phyloP scores from a whole-genome alignment of 2,888 invertebrate genomes.

The Salticus scenicus region DNA sequence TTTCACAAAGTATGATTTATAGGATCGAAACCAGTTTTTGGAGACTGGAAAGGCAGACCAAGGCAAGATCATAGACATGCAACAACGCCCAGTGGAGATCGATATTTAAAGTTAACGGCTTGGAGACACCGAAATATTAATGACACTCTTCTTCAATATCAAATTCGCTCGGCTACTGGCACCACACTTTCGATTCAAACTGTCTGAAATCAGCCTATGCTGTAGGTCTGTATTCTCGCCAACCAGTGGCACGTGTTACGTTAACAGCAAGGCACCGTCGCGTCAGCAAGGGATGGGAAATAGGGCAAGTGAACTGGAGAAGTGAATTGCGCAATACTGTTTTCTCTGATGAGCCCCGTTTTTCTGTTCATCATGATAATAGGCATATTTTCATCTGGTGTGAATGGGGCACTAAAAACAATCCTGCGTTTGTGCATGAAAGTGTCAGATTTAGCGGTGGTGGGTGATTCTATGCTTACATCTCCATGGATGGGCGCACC shows the following conservation, averaged over 20 bases:
- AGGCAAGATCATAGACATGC: background rate
- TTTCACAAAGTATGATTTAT: constrained; percentile 8
- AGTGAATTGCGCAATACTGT: too few relatives aligned
- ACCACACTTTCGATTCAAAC: constrained; percentile 3
- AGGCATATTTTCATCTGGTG: constrained; percentile 15
- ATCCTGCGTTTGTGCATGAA: background rate
- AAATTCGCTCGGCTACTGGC: constrained; percentile 10
- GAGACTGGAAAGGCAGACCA: constrained; percentile 4
- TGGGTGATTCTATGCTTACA: background rate
- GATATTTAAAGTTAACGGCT: too few relatives aligned
- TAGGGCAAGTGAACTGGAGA: background rate
- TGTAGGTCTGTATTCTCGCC: background rate
- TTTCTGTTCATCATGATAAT: constrained; percentile 9
- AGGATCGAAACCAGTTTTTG: background rate
- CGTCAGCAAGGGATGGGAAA: background rate
- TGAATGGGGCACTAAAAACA: constrained; percentile 4
- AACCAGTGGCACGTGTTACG: too few relatives aligned
- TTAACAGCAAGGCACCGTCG: background rate
- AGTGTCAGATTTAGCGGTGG: background rate
- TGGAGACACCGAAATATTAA: too few relatives aligned
- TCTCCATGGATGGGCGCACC: background rate
- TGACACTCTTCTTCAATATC: constrained; percentile 13
- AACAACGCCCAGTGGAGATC: background rate
- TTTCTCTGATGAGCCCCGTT: constrained; percentile 4
- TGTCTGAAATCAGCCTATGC: background rate